These are phyloP conservation scores for Drosophila oshimai DNA, from an alignment of 1,140 invertebrate species.

Conservation along the genomic window DNA sequence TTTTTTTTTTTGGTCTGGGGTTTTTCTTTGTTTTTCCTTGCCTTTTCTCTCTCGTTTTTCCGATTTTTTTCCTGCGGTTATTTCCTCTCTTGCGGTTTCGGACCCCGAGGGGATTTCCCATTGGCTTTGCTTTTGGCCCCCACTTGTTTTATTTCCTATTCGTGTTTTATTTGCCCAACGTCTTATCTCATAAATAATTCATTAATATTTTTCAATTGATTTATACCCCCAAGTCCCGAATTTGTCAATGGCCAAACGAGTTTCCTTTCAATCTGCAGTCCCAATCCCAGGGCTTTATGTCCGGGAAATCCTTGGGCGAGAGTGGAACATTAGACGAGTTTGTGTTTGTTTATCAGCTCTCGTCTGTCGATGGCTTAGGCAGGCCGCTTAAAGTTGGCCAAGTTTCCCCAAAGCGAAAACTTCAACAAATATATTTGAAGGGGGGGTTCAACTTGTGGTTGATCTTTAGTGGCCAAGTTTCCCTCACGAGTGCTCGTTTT, in stretches of 20 bases:
- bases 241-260: constrained; percentile 53
- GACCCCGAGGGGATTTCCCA: constrained; percentile 8
- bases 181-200: constrained; percentile 69
- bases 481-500: not conserved
- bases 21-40: constrained; percentile 4
- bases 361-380: constrained; percentile 32
- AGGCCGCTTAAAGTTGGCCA: constrained; percentile 44
- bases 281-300: constrained; percentile 11
- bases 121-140: not conserved
- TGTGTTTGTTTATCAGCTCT: constrained; percentile 48
- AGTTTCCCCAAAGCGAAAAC: constrained; percentile 14
- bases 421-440: constrained; percentile 46
- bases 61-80: constrained; percentile 17
- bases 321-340: constrained; percentile 50
- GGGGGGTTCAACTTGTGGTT: not conserved
- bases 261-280: constrained; percentile 16
- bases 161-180: constrained; percentile 10
- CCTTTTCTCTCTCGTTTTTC: not conserved
- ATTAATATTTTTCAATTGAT: constrained; percentile 75
- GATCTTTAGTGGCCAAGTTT: constrained; percentile 18
- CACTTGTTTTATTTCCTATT: constrained; percentile 14
- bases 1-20: constrained; percentile 1
- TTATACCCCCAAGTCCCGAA: constrained; percentile 50
- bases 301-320: constrained; percentile 27
- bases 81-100: constrained; percentile 31